Conservation (phyloP, 2,888 invertebrate species). For the Ichneumoninae sp. region DNA sequence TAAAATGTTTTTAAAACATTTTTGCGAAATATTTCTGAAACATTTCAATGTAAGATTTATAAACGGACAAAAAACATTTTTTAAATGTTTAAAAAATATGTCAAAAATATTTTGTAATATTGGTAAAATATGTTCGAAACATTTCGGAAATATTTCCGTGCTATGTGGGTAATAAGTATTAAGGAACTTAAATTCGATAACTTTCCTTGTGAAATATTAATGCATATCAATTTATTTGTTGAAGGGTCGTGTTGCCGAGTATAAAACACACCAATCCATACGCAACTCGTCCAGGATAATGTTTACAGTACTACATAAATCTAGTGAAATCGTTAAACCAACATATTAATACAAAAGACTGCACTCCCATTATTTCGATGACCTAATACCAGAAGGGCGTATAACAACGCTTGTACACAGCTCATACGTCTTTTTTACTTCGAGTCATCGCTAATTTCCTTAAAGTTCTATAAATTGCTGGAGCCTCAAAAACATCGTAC, state of each 20-base stretch:
- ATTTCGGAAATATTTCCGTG: too few relatives aligned
- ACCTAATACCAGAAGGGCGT: not conserved
- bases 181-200: not conserved
- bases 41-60: too few relatives aligned
- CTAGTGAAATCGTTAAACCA: not conserved
- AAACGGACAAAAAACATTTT: too few relatives aligned
- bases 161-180: not conserved
- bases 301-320: not conserved
- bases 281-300: not conserved
- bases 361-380: not conserved
- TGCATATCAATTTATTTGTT: not conserved
- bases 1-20: too few relatives aligned
- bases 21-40: too few relatives aligned
- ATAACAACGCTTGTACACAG: not conserved
- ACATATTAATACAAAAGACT: conserved; percentile 14
- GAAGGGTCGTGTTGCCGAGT: conserved; percentile 1
- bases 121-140: too few relatives aligned
- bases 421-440: too few relatives aligned
- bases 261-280: not conserved
- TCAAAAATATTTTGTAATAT: too few relatives aligned
- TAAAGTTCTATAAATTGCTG: not conserved
- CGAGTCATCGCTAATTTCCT: not conserved
- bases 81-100: too few relatives aligned
- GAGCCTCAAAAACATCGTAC: not conserved
- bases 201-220: not conserved